phyloP scores from a whole-genome alignment of 2,113 vertebrate genomes.

The Xiphophorus couchianus region DNA sequence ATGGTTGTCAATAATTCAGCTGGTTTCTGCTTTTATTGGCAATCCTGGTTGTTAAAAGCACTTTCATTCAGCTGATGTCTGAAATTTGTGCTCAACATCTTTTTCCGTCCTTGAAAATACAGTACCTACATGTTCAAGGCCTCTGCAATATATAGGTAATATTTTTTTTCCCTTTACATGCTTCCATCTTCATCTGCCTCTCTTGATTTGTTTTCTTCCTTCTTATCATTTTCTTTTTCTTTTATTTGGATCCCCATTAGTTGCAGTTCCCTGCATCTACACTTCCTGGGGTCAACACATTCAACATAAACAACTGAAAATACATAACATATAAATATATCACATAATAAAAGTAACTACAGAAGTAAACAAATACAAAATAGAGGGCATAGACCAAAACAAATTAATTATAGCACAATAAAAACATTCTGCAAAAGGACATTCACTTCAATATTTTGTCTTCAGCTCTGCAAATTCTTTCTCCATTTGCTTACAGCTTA shows the following conservation, averaged over 20 bases:
- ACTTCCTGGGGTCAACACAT: too few relatives aligned
- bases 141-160: not conserved
- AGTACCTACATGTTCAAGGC: slow-evolving; percentile 16
- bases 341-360: too few relatives aligned
- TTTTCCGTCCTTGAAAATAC: slow-evolving; percentile 53
- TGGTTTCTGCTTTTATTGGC: slow-evolving; percentile 30
- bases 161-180: not conserved
- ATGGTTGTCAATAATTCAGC: slow-evolving; percentile 18
- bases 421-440: too few relatives aligned
- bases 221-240: not conserved
- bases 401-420: too few relatives aligned
- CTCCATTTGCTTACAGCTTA: slow-evolving; percentile 3
- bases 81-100: slow-evolving; percentile 31
- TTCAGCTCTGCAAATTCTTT: not conserved
- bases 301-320: too few relatives aligned
- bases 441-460: not conserved
- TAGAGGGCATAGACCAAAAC: too few relatives aligned
- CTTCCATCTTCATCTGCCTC: not conserved
- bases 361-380: too few relatives aligned
- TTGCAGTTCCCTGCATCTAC: too few relatives aligned
- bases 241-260: too few relatives aligned
- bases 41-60: slow-evolving; percentile 17
- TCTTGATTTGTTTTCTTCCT: not conserved
- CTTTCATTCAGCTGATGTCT: slow-evolving; percentile 17
- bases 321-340: too few relatives aligned